Evolutionary conservation across 1,140 invertebrate species (phyloP).

Genomic region (Drosophila mojavensis): DNA sequence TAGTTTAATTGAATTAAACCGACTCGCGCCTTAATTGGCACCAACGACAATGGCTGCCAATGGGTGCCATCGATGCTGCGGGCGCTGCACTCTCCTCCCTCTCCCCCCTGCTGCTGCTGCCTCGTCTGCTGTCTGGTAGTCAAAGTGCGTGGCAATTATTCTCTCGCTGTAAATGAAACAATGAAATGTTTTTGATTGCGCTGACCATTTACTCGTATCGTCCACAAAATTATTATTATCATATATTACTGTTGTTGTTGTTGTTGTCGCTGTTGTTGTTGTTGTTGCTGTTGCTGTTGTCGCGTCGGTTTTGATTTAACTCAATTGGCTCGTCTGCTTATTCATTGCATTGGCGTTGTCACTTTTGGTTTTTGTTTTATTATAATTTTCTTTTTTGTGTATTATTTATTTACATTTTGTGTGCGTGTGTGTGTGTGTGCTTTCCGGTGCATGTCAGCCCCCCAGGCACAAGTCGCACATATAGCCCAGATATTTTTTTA

Average conservation of each 20-base stretch:
- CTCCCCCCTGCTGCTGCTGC: conserved; percentile 2
- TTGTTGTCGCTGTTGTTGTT: conserved; percentile 13
- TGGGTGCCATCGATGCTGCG: conserved; percentile 54
- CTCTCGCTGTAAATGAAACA: conserved; percentile 77
- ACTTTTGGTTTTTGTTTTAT: conserved; percentile 29
- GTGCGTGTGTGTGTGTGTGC: conserved; percentile 46
- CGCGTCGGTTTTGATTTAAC: conserved; percentile 77
- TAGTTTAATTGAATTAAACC: conserved; percentile 74
- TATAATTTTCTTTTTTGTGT: conserved; percentile 6
- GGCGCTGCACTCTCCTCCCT: conserved; percentile 39
- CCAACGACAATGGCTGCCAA: conserved; percentile 42
- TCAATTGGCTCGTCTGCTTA: conserved; percentile 77
- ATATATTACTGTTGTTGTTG: conserved; percentile 9
- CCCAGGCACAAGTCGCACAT: conserved; percentile 9
- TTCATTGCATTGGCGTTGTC: conserved; percentile 60
- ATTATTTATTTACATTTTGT: neutral
- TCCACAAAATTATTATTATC: conserved; percentile 43
- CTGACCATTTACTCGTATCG: conserved; percentile 51
- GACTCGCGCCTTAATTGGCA: conserved; percentile 67
- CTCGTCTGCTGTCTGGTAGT: conserved; percentile 44
- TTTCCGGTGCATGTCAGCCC: conserved; percentile 68
- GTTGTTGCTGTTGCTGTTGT: conserved; percentile 32
- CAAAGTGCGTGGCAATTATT: conserved; percentile 83
- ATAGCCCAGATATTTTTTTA: neutral
- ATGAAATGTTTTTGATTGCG: conserved; percentile 75